Evolutionary conservation across 2,797 vertebrate genomes (phyloP).

Genomic region (Sarcoramphus papa): DNA sequence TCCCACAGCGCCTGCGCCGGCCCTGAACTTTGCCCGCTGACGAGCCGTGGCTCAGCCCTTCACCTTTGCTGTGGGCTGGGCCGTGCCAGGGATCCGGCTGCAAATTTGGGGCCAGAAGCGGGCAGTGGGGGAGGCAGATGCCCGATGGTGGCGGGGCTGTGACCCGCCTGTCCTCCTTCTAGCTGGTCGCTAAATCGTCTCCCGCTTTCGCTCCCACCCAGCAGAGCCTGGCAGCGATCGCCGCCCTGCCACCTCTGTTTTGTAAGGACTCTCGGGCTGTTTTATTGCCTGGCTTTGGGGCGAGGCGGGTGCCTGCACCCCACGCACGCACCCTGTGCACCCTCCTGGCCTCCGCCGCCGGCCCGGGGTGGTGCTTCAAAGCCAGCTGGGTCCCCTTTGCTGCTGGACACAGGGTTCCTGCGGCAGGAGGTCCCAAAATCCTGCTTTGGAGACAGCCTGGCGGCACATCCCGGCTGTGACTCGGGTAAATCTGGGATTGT

Average conservation of each 20-base stretch:
- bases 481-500: neutral
- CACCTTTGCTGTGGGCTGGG: neutral
- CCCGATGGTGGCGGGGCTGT: accelerated
- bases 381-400: neutral
- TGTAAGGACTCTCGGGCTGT: neutral
- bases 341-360: neutral
- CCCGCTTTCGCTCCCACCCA: neutral
- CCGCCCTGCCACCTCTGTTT: neutral
- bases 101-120: neutral
- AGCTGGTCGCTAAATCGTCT: neutral
- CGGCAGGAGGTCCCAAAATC: neutral
- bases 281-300: neutral
- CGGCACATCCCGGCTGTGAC: neutral
- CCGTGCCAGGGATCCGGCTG: neutral
- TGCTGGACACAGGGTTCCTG: neutral
- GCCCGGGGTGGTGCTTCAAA: neutral
- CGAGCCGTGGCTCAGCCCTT: neutral
- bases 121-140: accelerated
- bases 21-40: constrained; percentile 4
- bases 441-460: neutral
- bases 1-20: neutral
- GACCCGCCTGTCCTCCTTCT: neutral
- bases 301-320: neutral
- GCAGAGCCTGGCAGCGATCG: neutral
- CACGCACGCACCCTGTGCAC: neutral